Conservation (phyloP, 2,113 vertebrate genomes). For the Gymnogyps californianus region DNA sequence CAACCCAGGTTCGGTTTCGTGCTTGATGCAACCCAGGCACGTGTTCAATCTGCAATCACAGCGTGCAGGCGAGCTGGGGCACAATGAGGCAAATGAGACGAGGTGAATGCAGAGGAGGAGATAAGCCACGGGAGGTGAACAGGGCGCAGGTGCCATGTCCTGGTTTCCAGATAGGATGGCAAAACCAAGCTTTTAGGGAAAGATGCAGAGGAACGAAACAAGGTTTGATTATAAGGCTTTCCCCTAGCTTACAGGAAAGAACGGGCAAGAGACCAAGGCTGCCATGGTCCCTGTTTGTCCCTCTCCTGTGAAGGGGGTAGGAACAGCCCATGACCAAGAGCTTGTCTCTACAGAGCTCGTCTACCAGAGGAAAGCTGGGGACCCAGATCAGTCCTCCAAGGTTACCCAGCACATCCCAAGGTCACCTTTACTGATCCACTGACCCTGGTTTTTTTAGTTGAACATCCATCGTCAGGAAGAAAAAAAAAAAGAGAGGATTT, state of each 20-base stretch:
- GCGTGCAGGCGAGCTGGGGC: background rate
- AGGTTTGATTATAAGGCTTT: background rate
- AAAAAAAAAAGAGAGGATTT: background rate
- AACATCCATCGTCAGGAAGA: background rate
- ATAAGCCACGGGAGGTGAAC: background rate
- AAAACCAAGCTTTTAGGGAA: background rate
- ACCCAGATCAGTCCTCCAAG: background rate
- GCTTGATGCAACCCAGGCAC: too few species aligned
- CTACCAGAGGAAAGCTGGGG: background rate
- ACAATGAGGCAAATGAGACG: too few species aligned
- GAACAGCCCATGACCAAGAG: background rate
- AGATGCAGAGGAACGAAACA: background rate
- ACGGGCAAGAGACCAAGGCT: background rate
- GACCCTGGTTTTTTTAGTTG: background rate
- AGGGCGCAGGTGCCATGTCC: fast-evolving
- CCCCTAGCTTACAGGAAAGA: background rate
- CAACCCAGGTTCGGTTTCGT: background rate
- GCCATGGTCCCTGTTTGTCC: background rate
- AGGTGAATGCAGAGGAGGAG: background rate
- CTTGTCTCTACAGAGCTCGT: background rate
- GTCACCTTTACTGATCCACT: background rate
- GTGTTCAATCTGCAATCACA: background rate
- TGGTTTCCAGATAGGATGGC: background rate
- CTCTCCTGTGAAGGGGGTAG: background rate
- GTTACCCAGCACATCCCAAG: background rate